Evolutionary conservation across 1,140 invertebrate genomes (phyloP).

Genomic region (Nebria ingens): DNA sequence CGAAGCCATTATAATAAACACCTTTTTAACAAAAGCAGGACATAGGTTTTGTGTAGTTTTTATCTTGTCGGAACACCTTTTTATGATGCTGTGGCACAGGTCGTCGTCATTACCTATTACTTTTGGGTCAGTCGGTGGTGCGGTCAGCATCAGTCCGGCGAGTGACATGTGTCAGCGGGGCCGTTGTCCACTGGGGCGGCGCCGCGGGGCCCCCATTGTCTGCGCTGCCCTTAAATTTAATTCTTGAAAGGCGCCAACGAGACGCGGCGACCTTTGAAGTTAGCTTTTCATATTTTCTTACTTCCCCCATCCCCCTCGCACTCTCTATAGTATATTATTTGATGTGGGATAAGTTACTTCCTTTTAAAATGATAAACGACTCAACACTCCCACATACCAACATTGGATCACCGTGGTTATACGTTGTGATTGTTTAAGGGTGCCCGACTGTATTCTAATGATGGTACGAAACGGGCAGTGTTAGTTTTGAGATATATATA

Average conservation of each 20-base stretch:
- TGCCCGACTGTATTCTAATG: neutral
- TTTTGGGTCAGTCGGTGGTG: conserved; percentile 1
- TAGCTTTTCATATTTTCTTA: neutral
- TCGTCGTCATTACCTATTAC: conserved; percentile 15
- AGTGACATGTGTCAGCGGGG: conserved; percentile 17
- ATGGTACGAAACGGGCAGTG: neutral
- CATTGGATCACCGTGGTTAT: neutral
- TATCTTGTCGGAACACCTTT: conserved; percentile 15
- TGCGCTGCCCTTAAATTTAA: conserved; percentile 6
- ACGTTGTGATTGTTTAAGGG: neutral
- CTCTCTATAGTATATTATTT: no score
- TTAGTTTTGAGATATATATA: conserved; percentile 2
- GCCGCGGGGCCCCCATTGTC: conserved; percentile 1
- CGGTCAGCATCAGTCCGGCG: conserved; percentile 1
- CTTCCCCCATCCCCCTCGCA: neutral
- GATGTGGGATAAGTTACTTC: conserved; percentile 4
- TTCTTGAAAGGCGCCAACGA: conserved; percentile 8
- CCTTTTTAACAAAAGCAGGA: neutral
- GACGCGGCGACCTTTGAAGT: conserved; percentile 1
- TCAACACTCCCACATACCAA: conserved; percentile 6
- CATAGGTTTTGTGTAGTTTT: conserved; percentile 1
- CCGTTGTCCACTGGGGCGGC: conserved; percentile 12
- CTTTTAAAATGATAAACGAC: conserved; percentile 9
- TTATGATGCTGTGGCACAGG: no score
- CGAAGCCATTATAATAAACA: neutral